Percentiles rank a stretch among this genome's conserved stretches.
Conservation (phyloP, 2,888 invertebrate species). For the Didymodactylos carnosus region DNA sequence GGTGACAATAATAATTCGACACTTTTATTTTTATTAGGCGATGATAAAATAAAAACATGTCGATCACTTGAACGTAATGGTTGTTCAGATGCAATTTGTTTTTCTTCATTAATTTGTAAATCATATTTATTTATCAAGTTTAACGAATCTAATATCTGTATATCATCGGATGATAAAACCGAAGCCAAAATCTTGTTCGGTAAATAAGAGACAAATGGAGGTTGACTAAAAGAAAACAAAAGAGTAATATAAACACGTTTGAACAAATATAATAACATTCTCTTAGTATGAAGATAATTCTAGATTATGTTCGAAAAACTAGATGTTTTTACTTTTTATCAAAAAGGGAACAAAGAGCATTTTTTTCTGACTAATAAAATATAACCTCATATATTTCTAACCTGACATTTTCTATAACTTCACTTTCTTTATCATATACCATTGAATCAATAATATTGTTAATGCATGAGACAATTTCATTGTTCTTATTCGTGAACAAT, state of each 20-base stretch:
- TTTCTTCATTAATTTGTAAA: not conserved
- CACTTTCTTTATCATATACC: not conserved
- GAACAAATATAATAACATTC: not conserved
- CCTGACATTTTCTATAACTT: not conserved
- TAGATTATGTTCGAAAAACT: no score
- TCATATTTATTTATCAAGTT: not conserved
- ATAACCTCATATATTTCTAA: no score
- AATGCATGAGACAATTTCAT: no score
- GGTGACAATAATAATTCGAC: not conserved
- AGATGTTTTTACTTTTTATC: no score
- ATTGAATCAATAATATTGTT: no score
- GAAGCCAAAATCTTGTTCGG: not conserved
- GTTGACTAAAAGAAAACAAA: not conserved
- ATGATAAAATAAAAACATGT: not conserved
- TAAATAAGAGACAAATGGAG: not conserved
- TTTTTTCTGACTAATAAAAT: no score
- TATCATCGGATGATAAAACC: not conserved
- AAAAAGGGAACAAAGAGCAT: no score
- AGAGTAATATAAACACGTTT: not conserved
- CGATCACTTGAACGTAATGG: not conserved
- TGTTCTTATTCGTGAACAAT: not conserved
- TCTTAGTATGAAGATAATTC: no score
- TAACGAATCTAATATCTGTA: not conserved
- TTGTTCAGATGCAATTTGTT: not conserved
- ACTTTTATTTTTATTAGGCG: not conserved